Evolutionary conservation across 2,797 vertebrate species (phyloP).

Genomic region (Zenarchopterus dispar): DNA sequence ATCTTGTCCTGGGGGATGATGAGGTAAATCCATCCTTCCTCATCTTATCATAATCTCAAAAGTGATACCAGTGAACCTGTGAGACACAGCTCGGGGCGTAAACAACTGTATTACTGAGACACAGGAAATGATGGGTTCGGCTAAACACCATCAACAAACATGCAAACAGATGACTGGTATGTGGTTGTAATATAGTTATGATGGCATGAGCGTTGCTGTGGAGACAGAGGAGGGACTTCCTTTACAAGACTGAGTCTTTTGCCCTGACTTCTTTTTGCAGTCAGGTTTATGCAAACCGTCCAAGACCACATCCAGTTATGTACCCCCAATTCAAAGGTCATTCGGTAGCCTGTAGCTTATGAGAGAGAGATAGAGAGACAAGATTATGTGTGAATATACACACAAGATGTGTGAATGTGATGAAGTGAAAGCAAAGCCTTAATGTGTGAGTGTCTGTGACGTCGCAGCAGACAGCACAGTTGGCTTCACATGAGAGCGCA

Average conservation of each 20-base stretch:
- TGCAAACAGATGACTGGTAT: conserved; percentile 31
- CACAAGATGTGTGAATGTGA: conserved; percentile 26
- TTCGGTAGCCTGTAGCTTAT: conserved; percentile 19
- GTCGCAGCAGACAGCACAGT: conserved; percentile 49
- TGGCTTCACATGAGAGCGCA: conserved; percentile 59
- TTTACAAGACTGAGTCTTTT: conserved; percentile 27
- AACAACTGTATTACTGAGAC: too few relatives aligned
- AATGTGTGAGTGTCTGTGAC: conserved; percentile 9
- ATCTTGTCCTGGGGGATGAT: too few relatives aligned
- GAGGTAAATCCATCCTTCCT: too few relatives aligned
- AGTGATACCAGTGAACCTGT: too few relatives aligned
- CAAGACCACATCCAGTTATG: conserved; percentile 29
- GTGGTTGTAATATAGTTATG: conserved; percentile 51
- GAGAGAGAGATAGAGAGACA: conserved; percentile 6
- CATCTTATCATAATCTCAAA: too few relatives aligned
- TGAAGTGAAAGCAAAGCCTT: conserved; percentile 25
- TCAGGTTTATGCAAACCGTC: conserved; percentile 32
- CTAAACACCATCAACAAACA: background rate
- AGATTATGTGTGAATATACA: conserved; percentile 5
- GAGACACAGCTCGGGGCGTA: too few relatives aligned
- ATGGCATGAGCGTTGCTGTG: conserved; percentile 65
- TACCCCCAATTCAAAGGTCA: conserved; percentile 42
- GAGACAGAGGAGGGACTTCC: conserved; percentile 67
- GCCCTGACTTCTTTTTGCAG: conserved; percentile 34
- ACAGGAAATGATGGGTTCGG: too few relatives aligned